Percentiles rank a stretch among this genome's conserved stretches.
Conservation (phyloP, 1,140 invertebrate species). For the Choristoneura fumiferana region DNA sequence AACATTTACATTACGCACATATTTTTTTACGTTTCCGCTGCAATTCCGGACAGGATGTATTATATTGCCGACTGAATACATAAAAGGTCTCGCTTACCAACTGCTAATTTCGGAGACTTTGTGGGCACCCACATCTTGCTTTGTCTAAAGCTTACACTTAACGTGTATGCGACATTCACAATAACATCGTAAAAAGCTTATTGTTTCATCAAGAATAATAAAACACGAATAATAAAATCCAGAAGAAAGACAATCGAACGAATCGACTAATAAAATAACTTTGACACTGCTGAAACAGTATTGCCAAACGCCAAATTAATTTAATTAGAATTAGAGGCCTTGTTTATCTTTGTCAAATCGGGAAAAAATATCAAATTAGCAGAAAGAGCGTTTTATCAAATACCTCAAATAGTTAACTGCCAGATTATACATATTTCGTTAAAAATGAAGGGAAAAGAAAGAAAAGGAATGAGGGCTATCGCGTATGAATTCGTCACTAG, state of each 20-base stretch:
- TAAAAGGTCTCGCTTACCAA: constrained; percentile 64
- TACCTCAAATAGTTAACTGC: no score
- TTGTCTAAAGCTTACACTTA: neutral
- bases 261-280: constrained; percentile 17
- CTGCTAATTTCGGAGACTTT: constrained; percentile 64
- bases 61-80: constrained; percentile 47
- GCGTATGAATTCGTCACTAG: no score
- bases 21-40: constrained; percentile 63
- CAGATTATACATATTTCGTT: no score
- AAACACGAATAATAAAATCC: neutral
- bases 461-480: no score
- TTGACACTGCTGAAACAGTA: neutral
- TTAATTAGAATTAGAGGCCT: neutral
- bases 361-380: neutral
- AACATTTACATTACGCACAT: constrained; percentile 1
- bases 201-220: constrained; percentile 10
- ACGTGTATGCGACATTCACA: neutral
- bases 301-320: neutral
- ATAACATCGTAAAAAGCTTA: constrained; percentile 10
- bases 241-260: constrained; percentile 11
- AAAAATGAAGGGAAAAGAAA: no score
- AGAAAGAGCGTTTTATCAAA: no score
- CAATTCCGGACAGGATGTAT: constrained; percentile 65
- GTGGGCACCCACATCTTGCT: constrained; percentile 66
- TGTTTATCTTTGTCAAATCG: neutral